Evolutionary conservation across 2,888 invertebrate genomes (phyloP), one percentile per base, ranked within the genome.

Genomic region (Lasius platythorax): DNA sequence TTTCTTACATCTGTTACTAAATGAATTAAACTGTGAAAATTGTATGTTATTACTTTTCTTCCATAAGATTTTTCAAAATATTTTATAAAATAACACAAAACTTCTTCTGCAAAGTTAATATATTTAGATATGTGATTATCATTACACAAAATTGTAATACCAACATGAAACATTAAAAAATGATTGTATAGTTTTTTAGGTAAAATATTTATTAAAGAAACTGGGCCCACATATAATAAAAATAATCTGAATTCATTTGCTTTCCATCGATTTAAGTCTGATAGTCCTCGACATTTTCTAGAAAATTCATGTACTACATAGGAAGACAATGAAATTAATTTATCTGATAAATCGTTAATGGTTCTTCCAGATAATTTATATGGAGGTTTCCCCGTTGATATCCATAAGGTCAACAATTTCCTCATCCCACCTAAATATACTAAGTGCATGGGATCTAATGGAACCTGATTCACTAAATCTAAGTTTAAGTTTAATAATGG

Each of bases 141-240:
- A 67, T 43, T 67, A 67, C 23, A 5, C 43, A 67, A 67, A 43
- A 67, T 67, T 23, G 43, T 67, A 3, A 67, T 67, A 28, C 43
- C 28, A 46, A 67, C 43, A 67, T 67, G 67, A 11, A 67, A 67
- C 23, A 67, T 67, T 43, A 67, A 12, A 67, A 67, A 46, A 67
- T 67, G 23, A 15, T 67, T 5, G 3, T 67, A 43, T 8, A 67
- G 23, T 23, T 2, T 12, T 5, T 67, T 67, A 28, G 28, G 12
- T 0, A 67, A 5, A 12, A 67, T 46, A 6, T 43, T 43, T 43
- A 43, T 67, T 67, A 67, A 46, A 43, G 43, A 40, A 12, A 66
- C 40, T 18, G 66, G 40, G 46, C 43, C 23, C 5, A 67, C 37
- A 66, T 66, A 30, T 30, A 30, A 30, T 30, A 30, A 30, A 30